Conservation (phyloP, 2,888 invertebrate genomes). For the Drosophila kanekoi region DNA sequence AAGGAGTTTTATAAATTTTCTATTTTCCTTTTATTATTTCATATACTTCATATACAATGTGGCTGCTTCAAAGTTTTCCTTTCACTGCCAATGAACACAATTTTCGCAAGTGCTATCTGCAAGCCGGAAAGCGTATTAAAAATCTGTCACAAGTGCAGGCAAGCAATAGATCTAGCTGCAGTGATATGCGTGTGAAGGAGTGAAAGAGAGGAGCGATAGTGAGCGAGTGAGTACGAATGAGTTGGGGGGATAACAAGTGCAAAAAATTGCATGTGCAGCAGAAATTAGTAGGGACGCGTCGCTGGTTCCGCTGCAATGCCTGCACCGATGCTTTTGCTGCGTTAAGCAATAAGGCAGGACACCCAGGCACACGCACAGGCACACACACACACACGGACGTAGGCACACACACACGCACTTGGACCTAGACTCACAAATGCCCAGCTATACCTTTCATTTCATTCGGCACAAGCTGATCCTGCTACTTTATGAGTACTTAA, state of each 20-base stretch:
- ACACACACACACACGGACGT: not conserved
- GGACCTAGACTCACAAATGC: slow-evolving; percentile 1
- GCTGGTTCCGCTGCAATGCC: slow-evolving; percentile 55
- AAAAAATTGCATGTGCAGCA: slow-evolving; percentile 75
- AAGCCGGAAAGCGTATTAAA: slow-evolving; percentile 70
- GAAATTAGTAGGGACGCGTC: slow-evolving; percentile 66
- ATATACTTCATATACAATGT: not conserved
- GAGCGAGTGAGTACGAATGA: slow-evolving; percentile 9
- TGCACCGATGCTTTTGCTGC: slow-evolving; percentile 70
- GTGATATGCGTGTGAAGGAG: slow-evolving; percentile 19
- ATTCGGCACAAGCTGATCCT: not conserved
- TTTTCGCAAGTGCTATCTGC: slow-evolving; percentile 24
- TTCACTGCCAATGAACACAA: slow-evolving; percentile 22
- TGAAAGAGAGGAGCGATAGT: slow-evolving; percentile 15
- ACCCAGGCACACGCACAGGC: slow-evolving; percentile 1
- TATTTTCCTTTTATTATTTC: too few species aligned
- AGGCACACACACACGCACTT: slow-evolving; percentile 9
- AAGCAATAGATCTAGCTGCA: slow-evolving; percentile 32
- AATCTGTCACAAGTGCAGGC: slow-evolving; percentile 64
- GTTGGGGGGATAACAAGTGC: slow-evolving; percentile 17
- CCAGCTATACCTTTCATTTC: slow-evolving; percentile 17
- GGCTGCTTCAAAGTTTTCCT: not conserved
- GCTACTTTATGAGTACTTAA: not conserved
- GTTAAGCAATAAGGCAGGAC: slow-evolving; percentile 70
- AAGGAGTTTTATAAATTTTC: too few species aligned